Conservation (phyloP, 2,797 vertebrate species). For the Odontamblyopus rebecca region DNA sequence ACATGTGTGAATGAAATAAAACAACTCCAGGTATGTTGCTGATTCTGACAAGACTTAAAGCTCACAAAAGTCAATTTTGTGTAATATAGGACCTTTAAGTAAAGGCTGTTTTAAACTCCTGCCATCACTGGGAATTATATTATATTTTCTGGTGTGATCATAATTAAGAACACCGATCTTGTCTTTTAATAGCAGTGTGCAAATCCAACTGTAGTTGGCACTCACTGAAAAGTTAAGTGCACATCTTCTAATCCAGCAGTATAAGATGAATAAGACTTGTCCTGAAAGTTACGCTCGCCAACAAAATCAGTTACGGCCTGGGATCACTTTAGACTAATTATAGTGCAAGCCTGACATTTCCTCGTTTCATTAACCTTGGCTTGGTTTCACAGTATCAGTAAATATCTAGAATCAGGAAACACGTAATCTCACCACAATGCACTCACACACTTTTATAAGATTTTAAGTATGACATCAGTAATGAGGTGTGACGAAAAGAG, state of each 20-base stretch:
- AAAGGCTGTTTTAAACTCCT: slow-evolving; percentile 17
- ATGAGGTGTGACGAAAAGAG: slow-evolving; percentile 48
- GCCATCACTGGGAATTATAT: slow-evolving; percentile 12
- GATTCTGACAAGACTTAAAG: too few relatives aligned
- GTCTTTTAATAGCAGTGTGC: slow-evolving; percentile 46
- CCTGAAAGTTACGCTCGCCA: slow-evolving; percentile 29
- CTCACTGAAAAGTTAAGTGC: slow-evolving; percentile 20
- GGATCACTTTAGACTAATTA: slow-evolving; percentile 48
- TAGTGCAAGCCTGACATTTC: slow-evolving; percentile 36
- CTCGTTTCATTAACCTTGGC: slow-evolving; percentile 32
- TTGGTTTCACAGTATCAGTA: slow-evolving; percentile 25
- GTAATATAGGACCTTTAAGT: slow-evolving; percentile 6
- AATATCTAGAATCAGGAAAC: slow-evolving; percentile 43
- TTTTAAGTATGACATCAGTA: slow-evolving; percentile 47
- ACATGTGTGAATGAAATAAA: too few relatives aligned
- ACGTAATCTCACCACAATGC: slow-evolving; percentile 29
- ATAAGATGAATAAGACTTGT: slow-evolving; percentile 49
- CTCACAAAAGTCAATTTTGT: too few relatives aligned
- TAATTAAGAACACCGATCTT: too few relatives aligned
- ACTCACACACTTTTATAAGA: slow-evolving; percentile 17
- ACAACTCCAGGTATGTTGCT: too few relatives aligned
- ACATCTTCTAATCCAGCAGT: slow-evolving; percentile 36
- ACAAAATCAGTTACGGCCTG: slow-evolving; percentile 36
- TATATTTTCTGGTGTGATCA: too few relatives aligned
- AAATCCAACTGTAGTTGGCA: slow-evolving; percentile 52